A percentile compares a stretch with the other conserved stretches of the same genome.
Evolutionary conservation across 1,140 invertebrate genomes (phyloP).

Genomic region (Trichonephila inaurata): DNA sequence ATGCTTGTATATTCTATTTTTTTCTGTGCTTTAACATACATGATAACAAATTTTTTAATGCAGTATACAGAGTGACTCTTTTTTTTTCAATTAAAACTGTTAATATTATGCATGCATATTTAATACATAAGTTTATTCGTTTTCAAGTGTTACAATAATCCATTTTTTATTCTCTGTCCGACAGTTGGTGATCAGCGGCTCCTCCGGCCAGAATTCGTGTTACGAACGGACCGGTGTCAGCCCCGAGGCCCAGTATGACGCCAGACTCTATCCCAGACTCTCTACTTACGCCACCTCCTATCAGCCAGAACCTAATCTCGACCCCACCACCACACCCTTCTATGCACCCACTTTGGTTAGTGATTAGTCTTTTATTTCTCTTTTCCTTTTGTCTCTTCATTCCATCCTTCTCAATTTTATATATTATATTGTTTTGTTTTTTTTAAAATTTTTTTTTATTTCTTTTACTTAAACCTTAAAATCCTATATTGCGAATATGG

Average conservation of each 20-base stretch:
- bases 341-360: conserved; percentile 53
- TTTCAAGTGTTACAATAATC: too few species aligned
- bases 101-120: too few species aligned
- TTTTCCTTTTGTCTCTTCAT: not conserved
- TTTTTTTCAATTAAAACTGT: too few species aligned
- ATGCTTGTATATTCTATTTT: too few species aligned
- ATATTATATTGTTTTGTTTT: not conserved
- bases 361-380: not conserved
- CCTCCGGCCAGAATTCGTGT: conserved; percentile 19
- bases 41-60: too few species aligned
- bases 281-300: conserved; percentile 51
- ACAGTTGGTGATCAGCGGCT: conserved; percentile 44
- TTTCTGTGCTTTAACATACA: too few species aligned
- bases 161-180: not conserved
- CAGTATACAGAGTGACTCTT: too few species aligned
- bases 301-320: conserved; percentile 32
- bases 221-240: conserved; percentile 54
- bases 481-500: too few species aligned
- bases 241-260: conserved; percentile 52
- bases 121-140: too few species aligned
- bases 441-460: not conserved
- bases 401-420: not conserved
- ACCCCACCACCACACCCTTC: conserved; percentile 49
- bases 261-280: conserved; percentile 38
- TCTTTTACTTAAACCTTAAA: too few species aligned